Percentiles rank a stretch among this genome's conserved stretches.
Conservation (phyloP, 2,113 vertebrate species). For the Geococcyx californianus region DNA sequence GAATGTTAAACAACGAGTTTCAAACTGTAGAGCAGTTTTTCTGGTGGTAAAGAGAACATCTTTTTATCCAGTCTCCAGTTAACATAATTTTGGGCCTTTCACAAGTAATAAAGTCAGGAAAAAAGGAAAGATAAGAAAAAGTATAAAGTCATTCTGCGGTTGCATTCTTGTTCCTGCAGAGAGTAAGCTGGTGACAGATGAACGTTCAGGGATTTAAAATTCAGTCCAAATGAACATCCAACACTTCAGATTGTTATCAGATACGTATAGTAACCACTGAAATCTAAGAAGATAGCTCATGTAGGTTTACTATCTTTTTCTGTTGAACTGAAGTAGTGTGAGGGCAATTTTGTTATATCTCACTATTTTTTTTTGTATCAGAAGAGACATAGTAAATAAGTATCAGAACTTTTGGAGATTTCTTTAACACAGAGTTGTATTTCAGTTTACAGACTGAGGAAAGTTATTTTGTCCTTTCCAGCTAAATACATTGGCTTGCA, state of each 20-base stretch:
- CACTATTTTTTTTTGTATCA: not conserved
- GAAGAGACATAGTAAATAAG: not conserved
- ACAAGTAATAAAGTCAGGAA: accelerated
- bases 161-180: not conserved
- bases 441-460: not conserved
- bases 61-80: not conserved
- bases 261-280: not conserved
- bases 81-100: not conserved
- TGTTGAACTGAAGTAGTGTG: not conserved
- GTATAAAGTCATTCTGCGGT: not conserved
- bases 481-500: not conserved
- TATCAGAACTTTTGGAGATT: not conserved
- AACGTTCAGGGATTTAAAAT: not conserved
- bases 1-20: not conserved
- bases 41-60: not conserved
- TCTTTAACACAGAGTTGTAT: not conserved
- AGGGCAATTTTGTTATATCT: not conserved
- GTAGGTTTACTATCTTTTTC: not conserved
- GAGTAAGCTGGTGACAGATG: not conserved
- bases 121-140: not conserved
- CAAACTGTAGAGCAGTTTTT: not conserved
- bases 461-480: conserved; percentile 3
- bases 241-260: not conserved
- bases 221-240: not conserved
- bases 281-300: not conserved